Evolutionary conservation across 2,888 invertebrate species (phyloP).

Genomic region (Drosophila paucipuncta): DNA sequence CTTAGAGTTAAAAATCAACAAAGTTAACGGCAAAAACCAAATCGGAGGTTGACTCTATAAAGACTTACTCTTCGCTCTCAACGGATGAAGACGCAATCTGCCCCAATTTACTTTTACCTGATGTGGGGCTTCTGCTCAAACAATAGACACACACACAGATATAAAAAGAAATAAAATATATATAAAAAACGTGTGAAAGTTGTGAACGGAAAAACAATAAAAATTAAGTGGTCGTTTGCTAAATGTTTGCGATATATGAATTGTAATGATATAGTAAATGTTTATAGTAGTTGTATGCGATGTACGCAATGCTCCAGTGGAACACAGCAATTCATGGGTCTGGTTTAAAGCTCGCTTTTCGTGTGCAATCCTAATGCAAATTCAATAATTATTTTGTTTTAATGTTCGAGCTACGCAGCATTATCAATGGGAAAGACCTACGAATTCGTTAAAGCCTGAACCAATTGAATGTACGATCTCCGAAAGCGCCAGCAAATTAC

Average conservation of each 20-base stretch:
- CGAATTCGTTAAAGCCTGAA: constrained; percentile 64
- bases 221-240: constrained; percentile 39
- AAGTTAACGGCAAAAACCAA: constrained; percentile 68
- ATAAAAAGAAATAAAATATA: constrained; percentile 69
- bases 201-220: constrained; percentile 39
- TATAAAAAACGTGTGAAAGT: constrained; percentile 53
- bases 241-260: constrained; percentile 23
- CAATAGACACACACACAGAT: constrained; percentile 63
- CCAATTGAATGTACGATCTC: constrained; percentile 64
- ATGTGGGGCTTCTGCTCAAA: constrained; percentile 83
- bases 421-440: constrained; percentile 45
- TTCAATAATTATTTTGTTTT: constrained; percentile 18
- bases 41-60: constrained; percentile 67
- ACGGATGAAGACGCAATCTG: constrained; percentile 82
- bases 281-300: constrained; percentile 23
- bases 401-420: constrained; percentile 51
- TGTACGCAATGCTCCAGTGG: constrained; percentile 26
- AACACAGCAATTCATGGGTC: constrained; percentile 28
- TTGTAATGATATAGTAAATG: constrained; percentile 27
- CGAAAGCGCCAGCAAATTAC: constrained; percentile 50
- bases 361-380: constrained; percentile 61
- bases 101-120: constrained; percentile 83
- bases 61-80: constrained; percentile 84
- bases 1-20: constrained; percentile 70
- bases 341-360: constrained; percentile 62